Evolutionary conservation across 2,113 vertebrate genomes (phyloP), one percentile per base, ranked within the genome.

Genomic region (Phoxinus phoxinus): DNA sequence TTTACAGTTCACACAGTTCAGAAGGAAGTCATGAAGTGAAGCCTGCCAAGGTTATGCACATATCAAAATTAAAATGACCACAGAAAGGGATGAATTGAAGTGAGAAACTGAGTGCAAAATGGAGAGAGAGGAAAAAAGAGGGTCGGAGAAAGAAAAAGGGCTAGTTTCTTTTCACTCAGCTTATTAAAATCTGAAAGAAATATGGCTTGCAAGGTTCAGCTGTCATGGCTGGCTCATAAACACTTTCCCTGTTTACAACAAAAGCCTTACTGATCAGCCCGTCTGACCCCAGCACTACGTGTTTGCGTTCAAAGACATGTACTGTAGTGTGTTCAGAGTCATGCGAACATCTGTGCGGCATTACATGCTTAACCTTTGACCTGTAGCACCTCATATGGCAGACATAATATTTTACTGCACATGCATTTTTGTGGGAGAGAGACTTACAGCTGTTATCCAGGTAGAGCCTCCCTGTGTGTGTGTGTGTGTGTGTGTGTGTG

Each of bases 351-450:
- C 79, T 83, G 63, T 83, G n/a, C 23, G 53, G 53, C 61, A 85
- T 78, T 83, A 83, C 65, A 78, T 83, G 73, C 46, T 78, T 83
- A 83, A 88, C 73, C 63, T 88, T 77, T 41, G 35, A 69, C 77
- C 63, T 78, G 30, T 56, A 11, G 25, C 32, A 79, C 27, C 30
- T 80, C 58, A 84, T 37, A 13, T 25, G 48, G 74, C 21, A 73
- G 46, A 63, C 48, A 59, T 48, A 21, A 79, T 67, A 84, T 65
- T 58, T 44, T 59, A 77, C 44, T 53, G 61, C 41, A 35, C 5
- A 63, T 44, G 3, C 44, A 81, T 51, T 76, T 84, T 1, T 78
- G 75, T 27, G 25, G 11, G 61, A 51, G 48, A 25, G n/a, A 51
- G 44, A 56, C 3, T 1, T 44, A 19, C n/a, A 46, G 37, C 58